Conservation (phyloP, 2,113 vertebrate genomes). For the Anguilla japonica region DNA sequence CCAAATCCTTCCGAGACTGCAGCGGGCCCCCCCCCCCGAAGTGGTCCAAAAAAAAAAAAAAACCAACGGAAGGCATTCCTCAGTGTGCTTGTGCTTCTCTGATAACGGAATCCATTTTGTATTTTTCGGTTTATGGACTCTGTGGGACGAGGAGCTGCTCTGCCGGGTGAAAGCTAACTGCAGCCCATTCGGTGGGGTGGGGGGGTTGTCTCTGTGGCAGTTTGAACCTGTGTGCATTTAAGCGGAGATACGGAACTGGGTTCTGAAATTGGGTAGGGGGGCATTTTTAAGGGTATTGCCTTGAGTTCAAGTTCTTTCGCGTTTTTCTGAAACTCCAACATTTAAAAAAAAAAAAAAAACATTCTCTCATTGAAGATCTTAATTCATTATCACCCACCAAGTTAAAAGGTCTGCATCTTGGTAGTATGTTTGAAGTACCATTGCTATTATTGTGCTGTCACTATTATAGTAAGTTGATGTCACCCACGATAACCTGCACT, state of each 20-base stretch:
- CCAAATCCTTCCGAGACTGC: not conserved
- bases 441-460: constrained; percentile 1
- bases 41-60: not conserved
- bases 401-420: not conserved
- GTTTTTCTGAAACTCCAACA: not conserved
- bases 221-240: not conserved
- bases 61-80: constrained; percentile 3
- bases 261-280: not conserved
- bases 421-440: not conserved
- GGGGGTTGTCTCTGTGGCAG: not conserved
- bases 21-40: not conserved
- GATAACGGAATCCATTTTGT: not conserved
- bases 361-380: not conserved
- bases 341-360: not conserved
- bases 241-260: not conserved
- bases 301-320: not conserved
- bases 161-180: no score
- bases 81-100: constrained; percentile 2
- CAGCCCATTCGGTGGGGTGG: not conserved
- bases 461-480: not conserved
- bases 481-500: constrained; percentile 1
- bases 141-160: not conserved
- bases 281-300: not conserved
- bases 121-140: not conserved
- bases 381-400: not conserved